Evolutionary conservation across 2,113 vertebrate species (phyloP), one percentile per base, ranked within the genome.

Genomic region (Notarius quadriscutis): DNA sequence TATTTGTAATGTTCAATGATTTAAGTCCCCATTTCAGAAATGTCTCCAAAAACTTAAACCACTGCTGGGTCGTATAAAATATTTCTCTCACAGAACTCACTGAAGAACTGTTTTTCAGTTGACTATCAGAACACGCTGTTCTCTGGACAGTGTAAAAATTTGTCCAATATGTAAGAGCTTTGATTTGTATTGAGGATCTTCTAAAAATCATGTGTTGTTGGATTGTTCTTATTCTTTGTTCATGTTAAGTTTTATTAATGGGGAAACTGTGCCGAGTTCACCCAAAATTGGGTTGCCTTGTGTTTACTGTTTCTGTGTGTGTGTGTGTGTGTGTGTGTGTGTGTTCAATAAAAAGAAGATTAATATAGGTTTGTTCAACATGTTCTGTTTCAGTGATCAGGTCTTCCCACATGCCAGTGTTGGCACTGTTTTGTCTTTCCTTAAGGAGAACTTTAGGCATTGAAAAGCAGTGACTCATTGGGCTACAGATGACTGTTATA

Each of bases 361-460:
- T 60, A 60, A 60, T 20, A 60, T 60, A 20, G 10, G 9, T n/a
- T 65, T 65, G 25, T 65, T 48, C 34, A 74, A 20, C 1, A 9
- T 48, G 34, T 74, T 74, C 34, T 58, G 53, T 34, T 60, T 41
- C n/a, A 34, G 14, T 34, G 30, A 27, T 81, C 55, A 34, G 57
- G 12, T 30, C 81, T 65, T 82, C 12, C 11, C 60, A 60, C 41
- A 41, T 82, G 58, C 4, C 48, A 50, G 22, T 22, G n/a, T 67
- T 83, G 81, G 81, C 60, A 83, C 12, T 67, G 60, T 17, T 67
- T 50, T 67, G 48, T 83, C 41, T 83, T n/a, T 65, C 27, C 55
- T 30, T 57, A 58, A 30, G 17, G n/a, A 80, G 78, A 57, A 57
- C 58, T 3, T 82, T 2, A 65, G 41, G 62, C 60, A 34, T 58